Conservation (phyloP, 2,888 invertebrate species). For the Unio delphinus region DNA sequence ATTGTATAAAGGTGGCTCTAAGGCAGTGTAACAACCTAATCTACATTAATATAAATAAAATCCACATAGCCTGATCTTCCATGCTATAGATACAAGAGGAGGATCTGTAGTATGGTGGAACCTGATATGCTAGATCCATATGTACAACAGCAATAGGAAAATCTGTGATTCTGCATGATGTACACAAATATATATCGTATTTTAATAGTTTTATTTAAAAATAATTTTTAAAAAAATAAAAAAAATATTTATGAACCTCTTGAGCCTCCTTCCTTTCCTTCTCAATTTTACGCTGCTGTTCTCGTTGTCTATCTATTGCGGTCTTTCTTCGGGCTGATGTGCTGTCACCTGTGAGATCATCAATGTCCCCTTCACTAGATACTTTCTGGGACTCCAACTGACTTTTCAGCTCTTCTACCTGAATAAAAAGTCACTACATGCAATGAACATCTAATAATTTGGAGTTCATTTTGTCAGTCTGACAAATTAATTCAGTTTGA, state of each 20-base stretch:
- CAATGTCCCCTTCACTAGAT: constrained; percentile 15
- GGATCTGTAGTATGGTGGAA: neutral
- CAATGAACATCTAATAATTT: too few species aligned
- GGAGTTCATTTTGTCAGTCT: too few species aligned
- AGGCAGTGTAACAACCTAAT: too few species aligned
- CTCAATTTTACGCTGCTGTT: constrained; percentile 63
- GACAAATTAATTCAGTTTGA: too few species aligned
- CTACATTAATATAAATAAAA: too few species aligned
- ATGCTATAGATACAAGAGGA: too few species aligned
- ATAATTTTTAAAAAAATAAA: neutral
- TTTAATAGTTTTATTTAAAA: neutral
- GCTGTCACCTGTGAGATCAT: constrained; percentile 52
- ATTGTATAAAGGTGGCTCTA: too few species aligned
- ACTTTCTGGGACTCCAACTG: constrained; percentile 43
- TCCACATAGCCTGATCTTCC: too few species aligned
- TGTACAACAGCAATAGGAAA: neutral
- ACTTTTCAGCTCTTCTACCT: constrained; percentile 57
- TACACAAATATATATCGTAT: neutral
- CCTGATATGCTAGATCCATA: neutral
- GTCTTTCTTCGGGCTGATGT: constrained; percentile 46
- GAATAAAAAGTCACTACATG: constrained; percentile 1
- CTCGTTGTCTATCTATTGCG: constrained; percentile 59
- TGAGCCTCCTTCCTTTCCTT: constrained; percentile 67
- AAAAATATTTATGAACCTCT: constrained; percentile 48
- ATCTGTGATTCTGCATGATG: neutral